These are phyloP conservation scores for Lepisosteus osseus DNA, from an alignment of 2,113 vertebrate species.

Conservation along the genomic window DNA sequence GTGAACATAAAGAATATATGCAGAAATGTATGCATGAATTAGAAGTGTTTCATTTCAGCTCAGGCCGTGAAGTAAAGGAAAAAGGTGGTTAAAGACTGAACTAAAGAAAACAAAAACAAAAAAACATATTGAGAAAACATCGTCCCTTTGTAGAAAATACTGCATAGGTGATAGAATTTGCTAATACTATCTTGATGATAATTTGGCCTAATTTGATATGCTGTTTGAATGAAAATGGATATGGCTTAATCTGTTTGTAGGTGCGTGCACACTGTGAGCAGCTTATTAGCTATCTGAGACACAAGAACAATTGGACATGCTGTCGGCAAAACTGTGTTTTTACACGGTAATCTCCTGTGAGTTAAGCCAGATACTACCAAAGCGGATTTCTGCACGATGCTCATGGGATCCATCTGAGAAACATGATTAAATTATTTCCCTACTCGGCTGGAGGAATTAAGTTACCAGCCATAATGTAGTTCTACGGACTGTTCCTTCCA, in stretches of 20 bases:
- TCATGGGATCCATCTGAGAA: conserved; percentile 85
- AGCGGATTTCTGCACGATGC: conserved; percentile 75
- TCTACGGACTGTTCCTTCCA: conserved; percentile 51
- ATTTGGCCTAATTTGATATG: conserved; percentile 7
- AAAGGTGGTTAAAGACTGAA: too few relatives aligned
- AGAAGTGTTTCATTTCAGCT: too few relatives aligned
- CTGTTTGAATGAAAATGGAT: conserved; percentile 14
- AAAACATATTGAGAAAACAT: too few relatives aligned
- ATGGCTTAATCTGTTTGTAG: conserved; percentile 8
- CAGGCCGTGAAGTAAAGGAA: too few relatives aligned
- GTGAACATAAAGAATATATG: too few relatives aligned
- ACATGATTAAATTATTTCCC: conserved; percentile 92
- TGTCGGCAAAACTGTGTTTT: conserved; percentile 34
- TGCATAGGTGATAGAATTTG: too few relatives aligned
- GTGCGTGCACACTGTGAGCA: conserved; percentile 14
- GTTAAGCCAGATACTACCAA: conserved; percentile 69
- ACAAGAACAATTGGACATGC: conserved; percentile 42
- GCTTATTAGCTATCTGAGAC: conserved; percentile 53
- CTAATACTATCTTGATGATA: too few relatives aligned
- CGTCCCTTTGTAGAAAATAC: too few relatives aligned
- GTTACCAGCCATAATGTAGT: conserved; percentile 87
- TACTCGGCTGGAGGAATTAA: conserved; percentile 89
- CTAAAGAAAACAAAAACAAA: too few relatives aligned
- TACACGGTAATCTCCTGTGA: conserved; percentile 71
- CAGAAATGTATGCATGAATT: too few relatives aligned